phyloP scores from a whole-genome alignment of 2,797 vertebrate species.

The Nannoperca obscura region DNA sequence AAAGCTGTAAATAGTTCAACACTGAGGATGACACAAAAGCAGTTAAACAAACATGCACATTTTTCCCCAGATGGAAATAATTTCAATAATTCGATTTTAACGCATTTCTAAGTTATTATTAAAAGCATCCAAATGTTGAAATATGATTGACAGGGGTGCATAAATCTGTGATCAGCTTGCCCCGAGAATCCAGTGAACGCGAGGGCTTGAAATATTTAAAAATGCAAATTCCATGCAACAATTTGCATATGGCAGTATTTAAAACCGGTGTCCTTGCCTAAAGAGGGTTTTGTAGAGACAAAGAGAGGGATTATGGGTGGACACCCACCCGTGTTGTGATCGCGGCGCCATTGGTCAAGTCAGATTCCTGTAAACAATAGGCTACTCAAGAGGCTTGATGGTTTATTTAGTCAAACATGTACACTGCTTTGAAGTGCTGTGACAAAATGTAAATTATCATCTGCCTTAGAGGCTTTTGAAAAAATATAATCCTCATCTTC shows the following conservation, averaged over 20 bases:
- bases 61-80: conserved; percentile 28
- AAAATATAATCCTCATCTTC: conserved; percentile 89
- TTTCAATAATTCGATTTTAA: conserved; percentile 31
- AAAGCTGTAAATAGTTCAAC: not conserved
- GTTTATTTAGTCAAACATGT: conserved; percentile 88
- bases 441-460: conserved; percentile 91
- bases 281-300: conserved; percentile 90
- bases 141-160: conserved; percentile 93
- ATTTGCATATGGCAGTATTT: conserved; percentile 96
- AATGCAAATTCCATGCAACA: conserved; percentile 93
- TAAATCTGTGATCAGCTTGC: conserved; percentile 94
- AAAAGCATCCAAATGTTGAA: conserved; percentile 93
- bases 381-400: conserved; percentile 81
- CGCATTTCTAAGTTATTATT: conserved; percentile 92
- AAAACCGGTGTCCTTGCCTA: conserved; percentile 93
- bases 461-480: conserved; percentile 88
- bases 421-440: conserved; percentile 91
- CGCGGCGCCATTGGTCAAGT: conserved; percentile 89
- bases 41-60: conserved; percentile 10
- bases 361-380: conserved; percentile 91
- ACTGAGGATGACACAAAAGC: not conserved
- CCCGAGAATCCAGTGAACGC: conserved; percentile 93
- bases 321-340: conserved; percentile 89
- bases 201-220: conserved; percentile 95
- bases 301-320: conserved; percentile 89